A percentile compares a stretch with the other conserved stretches of the same genome.
Evolutionary conservation across 2,797 vertebrate genomes (phyloP).

Genomic region (Myripristis murdjan): DNA sequence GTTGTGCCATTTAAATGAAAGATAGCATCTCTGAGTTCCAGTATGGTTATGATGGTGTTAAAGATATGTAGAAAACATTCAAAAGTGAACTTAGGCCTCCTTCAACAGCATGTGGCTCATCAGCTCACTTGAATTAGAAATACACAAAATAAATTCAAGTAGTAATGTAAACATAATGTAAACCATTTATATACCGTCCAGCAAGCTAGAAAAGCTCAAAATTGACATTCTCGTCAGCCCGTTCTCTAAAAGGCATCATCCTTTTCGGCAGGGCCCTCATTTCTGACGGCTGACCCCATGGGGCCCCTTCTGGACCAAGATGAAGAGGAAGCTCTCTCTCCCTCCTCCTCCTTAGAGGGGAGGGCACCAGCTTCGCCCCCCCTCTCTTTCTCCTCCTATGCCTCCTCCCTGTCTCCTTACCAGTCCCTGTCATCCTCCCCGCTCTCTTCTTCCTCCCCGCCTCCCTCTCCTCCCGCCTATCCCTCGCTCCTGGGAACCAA

Average conservation of each 20-base stretch:
- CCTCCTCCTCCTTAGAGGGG: slow-evolving; percentile 79
- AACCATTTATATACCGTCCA: no score
- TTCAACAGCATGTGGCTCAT: no score
- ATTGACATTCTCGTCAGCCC: not conserved
- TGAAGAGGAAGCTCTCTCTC: slow-evolving; percentile 86
- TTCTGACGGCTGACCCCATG: slow-evolving; percentile 95
- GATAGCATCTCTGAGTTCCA: no score
- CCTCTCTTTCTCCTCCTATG: slow-evolving; percentile 75
- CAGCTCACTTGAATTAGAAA: no score
- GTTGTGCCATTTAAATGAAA: no score
- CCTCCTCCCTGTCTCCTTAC: slow-evolving; percentile 63
- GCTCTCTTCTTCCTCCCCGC: slow-evolving; percentile 57
- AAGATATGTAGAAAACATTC: no score
- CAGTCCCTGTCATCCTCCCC: slow-evolving; percentile 71
- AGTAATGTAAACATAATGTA: no score
- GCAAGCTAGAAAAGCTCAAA: no score
- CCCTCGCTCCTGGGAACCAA: slow-evolving; percentile 76
- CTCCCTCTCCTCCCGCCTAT: slow-evolving; percentile 61
- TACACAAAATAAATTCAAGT: no score
- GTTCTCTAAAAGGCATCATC: not conserved
- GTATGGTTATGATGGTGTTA: no score
- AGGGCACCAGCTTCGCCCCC: slow-evolving; percentile 75
- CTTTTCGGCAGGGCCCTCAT: slow-evolving; percentile 85
- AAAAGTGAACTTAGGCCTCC: no score
- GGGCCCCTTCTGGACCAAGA: slow-evolving; percentile 89